These are phyloP conservation scores for Cremastobaeus sp. DNA, from an alignment of 2,888 invertebrate species.

Conservation along the genomic window DNA sequence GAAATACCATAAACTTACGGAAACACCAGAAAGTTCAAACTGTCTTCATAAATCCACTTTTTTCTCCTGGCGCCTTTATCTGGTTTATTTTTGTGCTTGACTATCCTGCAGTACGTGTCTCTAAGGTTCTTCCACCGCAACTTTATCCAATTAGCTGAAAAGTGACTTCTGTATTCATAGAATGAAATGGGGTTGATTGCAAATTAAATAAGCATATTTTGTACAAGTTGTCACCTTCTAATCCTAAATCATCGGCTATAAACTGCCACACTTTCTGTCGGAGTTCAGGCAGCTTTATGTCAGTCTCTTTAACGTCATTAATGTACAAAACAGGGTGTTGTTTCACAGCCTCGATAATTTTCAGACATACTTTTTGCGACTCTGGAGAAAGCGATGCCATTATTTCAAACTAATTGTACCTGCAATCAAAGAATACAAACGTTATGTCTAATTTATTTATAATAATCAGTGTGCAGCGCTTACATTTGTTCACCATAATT, in stretches of 20 bases:
- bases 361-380: constrained; percentile 73
- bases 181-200: neutral
- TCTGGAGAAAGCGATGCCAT: constrained; percentile 72
- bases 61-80: constrained; percentile 72
- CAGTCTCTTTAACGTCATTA: constrained; percentile 72
- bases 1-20: constrained; percentile 67
- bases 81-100: constrained; percentile 74
- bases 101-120: constrained; percentile 75
- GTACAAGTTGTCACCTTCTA: no score
- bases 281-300: constrained; percentile 74
- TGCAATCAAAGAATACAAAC: no score
- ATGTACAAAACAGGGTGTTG: constrained; percentile 75
- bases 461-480: no score
- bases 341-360: constrained; percentile 75
- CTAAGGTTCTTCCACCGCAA: constrained; percentile 75
- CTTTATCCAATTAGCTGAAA: constrained; percentile 73
- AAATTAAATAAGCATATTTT: constrained; percentile 48
- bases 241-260: constrained; percentile 73
- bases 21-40: constrained; percentile 73
- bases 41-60: constrained; percentile 76
- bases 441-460: no score
- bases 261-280: constrained; percentile 76
- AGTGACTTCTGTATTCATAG: neutral
- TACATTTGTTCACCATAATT: no score
- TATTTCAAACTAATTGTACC: constrained; percentile 57